Evolutionary conservation across 2,888 invertebrate genomes (phyloP), one percentile per base, ranked within the genome.

Genomic region (Acleris emargana): DNA sequence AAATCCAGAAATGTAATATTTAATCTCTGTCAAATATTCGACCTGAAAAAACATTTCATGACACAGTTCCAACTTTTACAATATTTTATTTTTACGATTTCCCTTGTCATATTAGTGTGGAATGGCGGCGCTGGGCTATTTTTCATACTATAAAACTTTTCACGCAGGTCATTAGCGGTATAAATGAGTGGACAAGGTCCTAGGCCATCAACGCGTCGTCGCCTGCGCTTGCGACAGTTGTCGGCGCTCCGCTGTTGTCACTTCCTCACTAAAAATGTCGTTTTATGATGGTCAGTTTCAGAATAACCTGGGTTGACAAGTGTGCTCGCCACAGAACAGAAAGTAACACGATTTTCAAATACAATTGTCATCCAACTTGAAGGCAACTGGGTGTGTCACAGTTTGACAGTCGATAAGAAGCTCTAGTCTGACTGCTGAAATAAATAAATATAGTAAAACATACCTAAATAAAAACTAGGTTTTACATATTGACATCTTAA

Each of bases 131-230:
- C 64, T 67, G 68, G 73, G 68, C 78, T 82, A 75, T 76, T 87
- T 86, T 83, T 86, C 79, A 81, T 81, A 77, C 79, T 83, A 84
- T 86, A 86, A 86, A 85, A 85, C 73, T 81, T 82, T 83, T 86
- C 81, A 83, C 70, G 78, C 71, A 73, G 80, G 75, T 73, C 81
- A 84, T 87, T 83, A 86, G 72, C 74, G 71, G 71, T 70, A 79
- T 86, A 84, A 87, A 86, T 84, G 80, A 82, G 74, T 74, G 76
- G 81, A 81, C 85, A 83, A 83, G 81, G 82, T 87, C 79, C 79
- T 78, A 68, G 72, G 70, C 78, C 73, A 83, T 89, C 83, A 88
- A 86, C 77, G 74, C 83, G 81, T 88, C 84, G 80, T 77, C 83
- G 76, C 70, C 69, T 69, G 69, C 69, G 72, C 72, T 71, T 72